Percentiles rank a stretch among this genome's conserved stretches.
Conservation (phyloP, 2,113 vertebrate species). For the Pan troglodytes region NHGRI_mPanTro3-v2.1_pri NC_072421.2:70254501-70255000, state of each 20-base stretch:
- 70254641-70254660: neutral
- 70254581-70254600: neutral
- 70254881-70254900: neutral
- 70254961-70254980: constrained; percentile 11
- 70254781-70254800: constrained; percentile 34
- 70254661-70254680: neutral
- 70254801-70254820: constrained; percentile 42
- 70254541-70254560: neutral
- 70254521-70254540: constrained; percentile 32
- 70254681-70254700: constrained; percentile 49
- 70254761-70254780: constrained; percentile 50
- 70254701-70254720: constrained; percentile 34
- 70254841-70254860: constrained; percentile 37
- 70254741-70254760: constrained; percentile 27
- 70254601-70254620: neutral
- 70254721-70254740: constrained; percentile 53
- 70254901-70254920: constrained; percentile 44
- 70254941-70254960: constrained; percentile 5
- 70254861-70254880: constrained; percentile 32
- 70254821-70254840: constrained; percentile 29
- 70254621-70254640: neutral
- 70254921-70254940: constrained; percentile 52
- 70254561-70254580: neutral
- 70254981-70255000: constrained; percentile 43
- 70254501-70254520: constrained; percentile 62